A percentile compares a stretch with the other conserved stretches of the same genome.
phyloP scores from a whole-genome alignment of 2,797 vertebrate species.

The Siniperca undulata region DNA sequence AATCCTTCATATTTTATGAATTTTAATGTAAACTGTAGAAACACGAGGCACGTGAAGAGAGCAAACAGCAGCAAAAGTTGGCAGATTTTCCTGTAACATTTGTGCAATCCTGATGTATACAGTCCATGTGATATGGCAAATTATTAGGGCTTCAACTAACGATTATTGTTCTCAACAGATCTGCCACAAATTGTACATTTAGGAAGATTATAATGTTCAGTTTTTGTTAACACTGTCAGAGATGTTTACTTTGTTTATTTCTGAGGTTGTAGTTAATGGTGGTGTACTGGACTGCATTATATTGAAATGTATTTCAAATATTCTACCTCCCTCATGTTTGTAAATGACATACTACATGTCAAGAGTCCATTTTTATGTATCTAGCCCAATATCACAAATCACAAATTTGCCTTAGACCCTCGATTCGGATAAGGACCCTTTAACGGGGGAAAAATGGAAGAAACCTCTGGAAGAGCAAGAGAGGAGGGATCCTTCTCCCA shows the following conservation, averaged over 20 bases:
- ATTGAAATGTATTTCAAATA: not conserved
- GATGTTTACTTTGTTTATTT: no score
- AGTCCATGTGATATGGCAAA: not conserved
- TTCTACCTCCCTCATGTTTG: not conserved
- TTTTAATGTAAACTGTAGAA: not conserved
- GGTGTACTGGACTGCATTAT: not conserved
- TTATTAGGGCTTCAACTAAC: not conserved
- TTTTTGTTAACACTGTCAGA: no score
- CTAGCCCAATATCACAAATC: no score
- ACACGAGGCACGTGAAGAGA: not conserved
- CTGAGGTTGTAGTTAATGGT: not conserved
- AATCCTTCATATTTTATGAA: not conserved
- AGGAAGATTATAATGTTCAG: not conserved
- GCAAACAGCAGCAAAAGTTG: not conserved
- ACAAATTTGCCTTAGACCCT: no score
- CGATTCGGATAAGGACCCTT: no score
- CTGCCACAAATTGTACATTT: not conserved
- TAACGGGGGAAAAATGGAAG: no score
- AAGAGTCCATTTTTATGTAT: no score
- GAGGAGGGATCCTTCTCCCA: no score
- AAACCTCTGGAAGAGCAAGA: no score
- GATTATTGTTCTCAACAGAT: not conserved
- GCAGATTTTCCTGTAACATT: not conserved
- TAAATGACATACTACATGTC: not conserved
- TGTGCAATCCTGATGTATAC: not conserved